Base-by-base conservation (phyloP, 2,113 vertebrate genomes). In the Notothenia coriiceps region DNA sequence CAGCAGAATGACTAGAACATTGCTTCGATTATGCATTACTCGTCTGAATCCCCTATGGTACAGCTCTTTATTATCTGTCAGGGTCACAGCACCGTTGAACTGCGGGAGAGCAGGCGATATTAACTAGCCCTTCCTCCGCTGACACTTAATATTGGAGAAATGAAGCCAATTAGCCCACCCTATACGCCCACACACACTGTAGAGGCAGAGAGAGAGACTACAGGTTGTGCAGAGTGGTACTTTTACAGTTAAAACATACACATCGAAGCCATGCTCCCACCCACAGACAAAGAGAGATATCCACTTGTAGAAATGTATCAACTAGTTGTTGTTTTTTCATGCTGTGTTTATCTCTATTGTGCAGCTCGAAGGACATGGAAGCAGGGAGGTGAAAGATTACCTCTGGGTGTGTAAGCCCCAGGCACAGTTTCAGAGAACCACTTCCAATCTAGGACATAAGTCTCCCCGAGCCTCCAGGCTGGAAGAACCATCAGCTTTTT, bases 31-130 rank as follows among this genome's bases (percentile, higher is more conserved):
- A 92, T 80, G 81, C 79, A 90, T 88, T 81, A 8, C 71, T 74
- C 84, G 56, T 70, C 67, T 44, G 40, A 68, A 35, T 50, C 55
- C 74, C 83, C 77, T 59, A 56, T 82, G 69, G 89, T 56, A 60
- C 82, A 57, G 68, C 85, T 80, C 83, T 94, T 91, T 89, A 79
- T 91, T 89, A 85, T 78, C 79, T 81, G 76, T 87, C 89, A 91
- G 67, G 71, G 63, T 82, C 84, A 76, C 72, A n/a, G 66, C 70
- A 63, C 49, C 44, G 22, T 13, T 67, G 72, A 80, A 88, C 80
- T 82, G 77, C 56, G 22, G 82, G 63, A 73, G 65, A 54, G 44
- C 51, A 76, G 68, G 72, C 75, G 52, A 67, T 60, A 69, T 56
- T 77, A 82, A 91, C 65, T 51, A 33, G 67, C 55, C 70, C 74